These are phyloP conservation scores for Crotophaga sulcirostris DNA, from an alignment of 2,113 vertebrate genomes.

Conservation along the genomic window DNA sequence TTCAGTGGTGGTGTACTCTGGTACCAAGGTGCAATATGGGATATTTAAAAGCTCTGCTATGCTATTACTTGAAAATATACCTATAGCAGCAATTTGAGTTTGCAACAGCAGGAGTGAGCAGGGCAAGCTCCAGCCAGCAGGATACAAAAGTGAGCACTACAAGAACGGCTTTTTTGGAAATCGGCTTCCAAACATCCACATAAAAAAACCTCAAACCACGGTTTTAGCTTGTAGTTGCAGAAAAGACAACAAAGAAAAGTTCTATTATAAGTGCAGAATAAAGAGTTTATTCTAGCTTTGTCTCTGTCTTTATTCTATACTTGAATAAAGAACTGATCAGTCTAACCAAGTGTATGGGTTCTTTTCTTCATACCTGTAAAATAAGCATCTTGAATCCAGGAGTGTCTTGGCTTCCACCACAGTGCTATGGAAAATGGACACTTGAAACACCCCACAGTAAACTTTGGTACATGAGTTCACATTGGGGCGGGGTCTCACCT, in stretches of 20 bases:
- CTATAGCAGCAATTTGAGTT: not conserved
- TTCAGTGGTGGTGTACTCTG: not conserved
- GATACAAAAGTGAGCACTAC: fast-evolving
- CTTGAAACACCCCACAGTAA: not conserved
- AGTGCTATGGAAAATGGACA: not conserved
- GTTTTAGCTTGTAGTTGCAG: not conserved
- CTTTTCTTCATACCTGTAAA: not conserved
- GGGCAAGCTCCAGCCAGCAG: not conserved
- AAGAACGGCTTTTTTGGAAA: not conserved
- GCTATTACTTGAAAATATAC: not conserved
- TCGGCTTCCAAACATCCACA: not conserved
- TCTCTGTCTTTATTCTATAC: not conserved
- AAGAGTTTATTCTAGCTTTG: not conserved
- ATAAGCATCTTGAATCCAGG: fast-evolving
- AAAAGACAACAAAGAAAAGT: not conserved
- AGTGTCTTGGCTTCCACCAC: not conserved
- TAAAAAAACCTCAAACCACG: not conserved
- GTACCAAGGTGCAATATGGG: fast-evolving
- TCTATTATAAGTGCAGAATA: not conserved
- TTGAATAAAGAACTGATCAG: not conserved
- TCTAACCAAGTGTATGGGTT: fast-evolving
- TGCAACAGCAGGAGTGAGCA: not conserved
- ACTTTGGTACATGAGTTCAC: fast-evolving
- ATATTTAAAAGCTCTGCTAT: not conserved
- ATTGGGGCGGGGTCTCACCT: not conserved